These are phyloP conservation scores for Cephus pulcher DNA, from an alignment of 2,888 invertebrate species.

Conservation along the genomic window DNA sequence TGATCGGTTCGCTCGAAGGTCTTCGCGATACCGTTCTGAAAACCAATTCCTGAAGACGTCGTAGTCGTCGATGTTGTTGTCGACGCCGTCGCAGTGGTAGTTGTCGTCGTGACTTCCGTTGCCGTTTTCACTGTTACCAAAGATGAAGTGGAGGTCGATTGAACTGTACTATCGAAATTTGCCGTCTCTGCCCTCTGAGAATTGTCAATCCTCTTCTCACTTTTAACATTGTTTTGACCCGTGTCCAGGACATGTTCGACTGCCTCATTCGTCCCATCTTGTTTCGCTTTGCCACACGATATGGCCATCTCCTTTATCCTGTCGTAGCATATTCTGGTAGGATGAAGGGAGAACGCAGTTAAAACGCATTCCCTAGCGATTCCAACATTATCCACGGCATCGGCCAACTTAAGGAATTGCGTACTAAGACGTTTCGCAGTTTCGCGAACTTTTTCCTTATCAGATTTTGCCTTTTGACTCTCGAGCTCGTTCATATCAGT, in stretches of 20 bases:
- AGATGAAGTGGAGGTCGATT: constrained; percentile 8
- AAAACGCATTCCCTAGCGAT: constrained; percentile 78
- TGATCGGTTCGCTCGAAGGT: constrained; percentile 48
- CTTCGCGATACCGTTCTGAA: constrained; percentile 39
- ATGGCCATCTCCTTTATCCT: constrained; percentile 70
- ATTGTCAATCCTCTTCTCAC: constrained; percentile 13
- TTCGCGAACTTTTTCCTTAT: constrained; percentile 69
- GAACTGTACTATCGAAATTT: neutral
- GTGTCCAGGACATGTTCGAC: constrained; percentile 22
- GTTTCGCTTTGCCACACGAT: constrained; percentile 67
- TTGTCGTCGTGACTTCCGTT: constrained; percentile 21
- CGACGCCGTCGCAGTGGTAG: constrained; percentile 22
- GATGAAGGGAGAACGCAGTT: constrained; percentile 82
- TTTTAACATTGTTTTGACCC: constrained; percentile 12
- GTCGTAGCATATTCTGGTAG: constrained; percentile 73
- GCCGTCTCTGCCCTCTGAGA: constrained; percentile 10
- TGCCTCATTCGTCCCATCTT: constrained; percentile 52
- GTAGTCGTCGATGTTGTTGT: constrained; percentile 16
- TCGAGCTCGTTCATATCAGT: constrained; percentile 83
- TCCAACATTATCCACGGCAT: constrained; percentile 71
- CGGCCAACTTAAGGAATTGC: constrained; percentile 74
- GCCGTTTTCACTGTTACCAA: constrained; percentile 21
- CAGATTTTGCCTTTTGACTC: constrained; percentile 72
- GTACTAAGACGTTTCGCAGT: constrained; percentile 70
- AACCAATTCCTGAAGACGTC: constrained; percentile 33